Conservation (phyloP, 2,888 invertebrate species). For the Doris montereyensis region DNA sequence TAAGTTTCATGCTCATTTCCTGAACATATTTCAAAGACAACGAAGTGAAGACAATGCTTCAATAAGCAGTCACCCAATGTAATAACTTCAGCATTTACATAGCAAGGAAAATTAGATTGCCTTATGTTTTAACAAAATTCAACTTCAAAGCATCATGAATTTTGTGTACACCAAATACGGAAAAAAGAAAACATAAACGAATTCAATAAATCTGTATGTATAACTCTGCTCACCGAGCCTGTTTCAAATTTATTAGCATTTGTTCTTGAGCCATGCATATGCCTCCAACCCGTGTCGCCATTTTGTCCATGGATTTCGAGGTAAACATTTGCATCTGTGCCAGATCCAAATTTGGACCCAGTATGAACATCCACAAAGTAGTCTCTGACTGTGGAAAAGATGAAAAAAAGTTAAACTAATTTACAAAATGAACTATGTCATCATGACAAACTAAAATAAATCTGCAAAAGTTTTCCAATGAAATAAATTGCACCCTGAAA, state of each 20-base stretch:
- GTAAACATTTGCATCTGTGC: slow-evolving; percentile 60
- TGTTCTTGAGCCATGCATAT: slow-evolving; percentile 50
- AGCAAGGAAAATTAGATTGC: too few relatives aligned
- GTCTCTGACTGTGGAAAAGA: slow-evolving; percentile 48
- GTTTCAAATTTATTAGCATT: slow-evolving; percentile 59
- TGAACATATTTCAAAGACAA: too few relatives aligned
- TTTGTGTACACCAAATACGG: background rate
- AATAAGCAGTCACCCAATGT: too few relatives aligned
- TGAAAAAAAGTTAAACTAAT: too few relatives aligned
- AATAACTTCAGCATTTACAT: too few relatives aligned
- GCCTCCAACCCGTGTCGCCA: slow-evolving; percentile 58
- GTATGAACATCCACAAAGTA: slow-evolving; percentile 56
- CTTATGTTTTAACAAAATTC: background rate
- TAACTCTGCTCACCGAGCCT: slow-evolving; percentile 50
- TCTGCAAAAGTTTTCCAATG: too few relatives aligned
- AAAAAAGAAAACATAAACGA: background rate
- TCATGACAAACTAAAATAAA: too few relatives aligned
- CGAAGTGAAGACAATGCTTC: too few relatives aligned
- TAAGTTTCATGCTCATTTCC: too few relatives aligned
- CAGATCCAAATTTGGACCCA: slow-evolving; percentile 53
- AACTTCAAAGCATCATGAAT: background rate
- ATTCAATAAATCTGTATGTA: too few relatives aligned
- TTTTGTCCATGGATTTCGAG: slow-evolving; percentile 53
- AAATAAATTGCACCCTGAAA: too few relatives aligned
- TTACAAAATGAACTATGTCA: too few relatives aligned